Evolutionary conservation across 1,140 invertebrate genomes (phyloP).

Genomic region (Hydropsyche tenuis): DNA sequence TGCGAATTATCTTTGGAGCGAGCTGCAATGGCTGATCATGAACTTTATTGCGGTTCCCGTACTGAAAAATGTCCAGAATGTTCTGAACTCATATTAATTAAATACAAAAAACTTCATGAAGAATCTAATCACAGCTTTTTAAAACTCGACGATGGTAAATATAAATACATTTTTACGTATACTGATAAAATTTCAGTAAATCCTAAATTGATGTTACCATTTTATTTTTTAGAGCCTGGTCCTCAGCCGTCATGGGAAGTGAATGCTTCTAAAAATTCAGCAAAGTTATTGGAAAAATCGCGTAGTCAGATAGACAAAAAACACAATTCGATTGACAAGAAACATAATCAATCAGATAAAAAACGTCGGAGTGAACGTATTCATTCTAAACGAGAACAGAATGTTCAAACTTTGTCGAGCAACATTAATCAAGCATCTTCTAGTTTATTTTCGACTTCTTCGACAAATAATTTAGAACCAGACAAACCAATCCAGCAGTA

Average conservation of each 20-base stretch:
- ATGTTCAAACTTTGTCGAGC: no score
- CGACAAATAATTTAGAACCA: no score
- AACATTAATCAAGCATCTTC: no score
- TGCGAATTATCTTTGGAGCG: slow-evolving; percentile 66
- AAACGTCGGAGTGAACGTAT: no score
- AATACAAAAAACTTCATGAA: slow-evolving; percentile 65
- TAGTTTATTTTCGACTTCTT: no score
- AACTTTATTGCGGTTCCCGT: slow-evolving; percentile 67
- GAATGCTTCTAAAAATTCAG: not conserved
- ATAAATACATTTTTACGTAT: slow-evolving; percentile 34
- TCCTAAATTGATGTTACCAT: slow-evolving; percentile 21
- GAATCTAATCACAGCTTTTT: slow-evolving; percentile 64
- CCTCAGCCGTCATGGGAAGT: slow-evolving; percentile 51
- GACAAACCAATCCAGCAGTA: no score
- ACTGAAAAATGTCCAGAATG: slow-evolving; percentile 68
- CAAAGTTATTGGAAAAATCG: no score
- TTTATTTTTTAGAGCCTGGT: slow-evolving; percentile 52
- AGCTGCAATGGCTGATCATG: slow-evolving; percentile 62
- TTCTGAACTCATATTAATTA: slow-evolving; percentile 67
- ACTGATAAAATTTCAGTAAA: slow-evolving; percentile 19
- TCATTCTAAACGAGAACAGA: no score
- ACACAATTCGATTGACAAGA: no score
- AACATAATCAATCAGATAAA: no score
- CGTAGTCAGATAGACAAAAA: no score
- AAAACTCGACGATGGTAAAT: slow-evolving; percentile 60